A percentile compares a stretch with the other conserved stretches of the same genome.
phyloP scores from a whole-genome alignment of 1,140 invertebrate species.

The Drosophila auraria region DNA sequence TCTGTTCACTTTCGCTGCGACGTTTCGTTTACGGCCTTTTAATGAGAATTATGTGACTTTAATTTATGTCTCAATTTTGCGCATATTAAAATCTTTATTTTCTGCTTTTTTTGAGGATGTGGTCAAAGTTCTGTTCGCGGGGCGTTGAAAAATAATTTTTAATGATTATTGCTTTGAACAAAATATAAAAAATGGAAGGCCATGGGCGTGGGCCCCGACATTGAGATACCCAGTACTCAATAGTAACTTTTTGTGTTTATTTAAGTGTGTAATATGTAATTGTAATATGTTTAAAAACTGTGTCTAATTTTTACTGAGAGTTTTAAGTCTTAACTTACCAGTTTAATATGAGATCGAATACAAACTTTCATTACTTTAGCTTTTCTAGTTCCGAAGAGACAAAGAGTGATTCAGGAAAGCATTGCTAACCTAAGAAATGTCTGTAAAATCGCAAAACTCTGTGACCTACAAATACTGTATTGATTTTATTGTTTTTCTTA shows the following conservation, averaged over 20 bases:
- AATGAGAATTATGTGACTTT: conserved; percentile 82
- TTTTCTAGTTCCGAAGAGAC: not conserved
- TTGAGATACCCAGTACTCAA: not conserved
- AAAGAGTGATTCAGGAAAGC: no score
- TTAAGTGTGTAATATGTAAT: not conserved
- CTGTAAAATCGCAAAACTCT: not conserved
- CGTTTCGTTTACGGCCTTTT: conserved; percentile 72
- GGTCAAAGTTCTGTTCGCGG: conserved; percentile 1
- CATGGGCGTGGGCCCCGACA: not conserved
- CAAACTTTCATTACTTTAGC: no score
- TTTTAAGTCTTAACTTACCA: no score
- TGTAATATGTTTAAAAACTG: no score
- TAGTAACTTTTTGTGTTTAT: no score
- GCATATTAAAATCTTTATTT: conserved; percentile 77
- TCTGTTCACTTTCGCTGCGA: conserved; percentile 10
- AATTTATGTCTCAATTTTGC: conserved; percentile 83
- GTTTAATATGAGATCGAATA: no score
- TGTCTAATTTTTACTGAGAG: no score
- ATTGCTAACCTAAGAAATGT: no score
- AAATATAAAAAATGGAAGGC: not conserved
- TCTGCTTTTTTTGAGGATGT: conserved; percentile 5
- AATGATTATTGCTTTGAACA: conserved; percentile 8
- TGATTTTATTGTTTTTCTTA: not conserved
- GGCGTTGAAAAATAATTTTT: conserved; percentile 4
- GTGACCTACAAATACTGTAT: no score